A percentile compares a stretch with the other conserved stretches of the same genome.
These are phyloP conservation scores for Sebastes diploproa DNA, from an alignment of 2,797 vertebrate genomes.

Conservation along the genomic window DNA sequence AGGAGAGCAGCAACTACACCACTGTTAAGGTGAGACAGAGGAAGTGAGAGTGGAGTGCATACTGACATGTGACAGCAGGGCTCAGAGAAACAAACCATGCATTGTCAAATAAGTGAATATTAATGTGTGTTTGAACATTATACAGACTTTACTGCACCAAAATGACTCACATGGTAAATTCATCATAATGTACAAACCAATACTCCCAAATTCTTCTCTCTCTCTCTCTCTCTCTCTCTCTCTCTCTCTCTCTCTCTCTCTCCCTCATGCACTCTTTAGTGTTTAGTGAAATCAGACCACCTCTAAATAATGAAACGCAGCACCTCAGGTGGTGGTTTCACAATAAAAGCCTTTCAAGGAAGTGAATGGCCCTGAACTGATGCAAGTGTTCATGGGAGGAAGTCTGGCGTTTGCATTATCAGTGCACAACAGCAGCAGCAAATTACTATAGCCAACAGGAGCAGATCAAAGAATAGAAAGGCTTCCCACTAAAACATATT, in stretches of 20 bases:
- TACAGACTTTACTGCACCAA: not conserved
- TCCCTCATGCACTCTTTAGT: not conserved
- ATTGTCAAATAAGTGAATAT: not conserved
- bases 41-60: not conserved
- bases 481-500: not conserved
- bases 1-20: slow-evolving; percentile 98
- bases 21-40: slow-evolving; percentile 88
- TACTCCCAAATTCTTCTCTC: not conserved
- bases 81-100: not conserved
- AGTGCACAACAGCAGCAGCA: not conserved
- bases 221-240: too few species aligned
- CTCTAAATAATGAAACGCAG: slow-evolving; percentile 6
- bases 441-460: not conserved
- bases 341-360: slow-evolving; percentile 22
- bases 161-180: not conserved
- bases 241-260: too few species aligned
- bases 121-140: not conserved
- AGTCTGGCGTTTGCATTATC: slow-evolving; percentile 17
- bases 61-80: not conserved
- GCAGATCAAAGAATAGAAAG: not conserved
- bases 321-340: slow-evolving; percentile 2
- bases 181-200: not conserved
- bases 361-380: not conserved
- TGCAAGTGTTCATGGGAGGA: slow-evolving; percentile 11
- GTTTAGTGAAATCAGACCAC: not conserved